phyloP scores from a whole-genome alignment of 2,113 vertebrate species.

The Seriola rivoliana region DNA sequence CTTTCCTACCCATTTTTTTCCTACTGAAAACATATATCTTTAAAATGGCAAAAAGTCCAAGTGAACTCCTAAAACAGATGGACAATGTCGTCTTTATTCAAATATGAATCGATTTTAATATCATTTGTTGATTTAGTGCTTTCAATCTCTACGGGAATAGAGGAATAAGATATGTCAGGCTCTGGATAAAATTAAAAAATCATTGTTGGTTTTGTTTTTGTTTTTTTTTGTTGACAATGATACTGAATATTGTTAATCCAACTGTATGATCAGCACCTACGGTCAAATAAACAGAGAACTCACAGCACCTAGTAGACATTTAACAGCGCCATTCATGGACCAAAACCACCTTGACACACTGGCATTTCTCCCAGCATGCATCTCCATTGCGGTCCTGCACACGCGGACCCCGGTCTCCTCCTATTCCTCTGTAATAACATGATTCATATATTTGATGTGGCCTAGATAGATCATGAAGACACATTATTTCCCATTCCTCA shows the following conservation, averaged over 20 bases:
- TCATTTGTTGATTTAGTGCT: no score
- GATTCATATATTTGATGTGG: constrained; percentile 70
- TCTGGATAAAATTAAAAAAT: background rate
- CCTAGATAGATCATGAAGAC: constrained; percentile 71
- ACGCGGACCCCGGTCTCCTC: constrained; percentile 1
- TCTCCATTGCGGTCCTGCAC: background rate
- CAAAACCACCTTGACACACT: constrained; percentile 3
- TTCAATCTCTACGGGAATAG: background rate
- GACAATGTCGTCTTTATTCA: background rate
- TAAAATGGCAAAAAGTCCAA: no score
- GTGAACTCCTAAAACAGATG: background rate
- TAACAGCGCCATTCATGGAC: background rate
- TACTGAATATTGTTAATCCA: background rate
- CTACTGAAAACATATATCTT: background rate
- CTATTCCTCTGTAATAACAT: constrained; percentile 57
- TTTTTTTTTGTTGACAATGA: background rate
- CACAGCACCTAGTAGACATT: background rate
- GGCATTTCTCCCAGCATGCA: constrained; percentile 3
- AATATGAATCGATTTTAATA: no score
- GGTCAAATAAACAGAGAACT: background rate
- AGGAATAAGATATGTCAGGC: background rate
- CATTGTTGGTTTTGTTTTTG: background rate
- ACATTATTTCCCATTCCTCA: constrained; percentile 69
- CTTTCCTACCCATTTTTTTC: background rate
- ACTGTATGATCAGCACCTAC: background rate